Percentiles rank a stretch among this genome's conserved stretches.
Conservation (phyloP, 2,113 vertebrate species). For the Actenoides hombroni region DNA sequence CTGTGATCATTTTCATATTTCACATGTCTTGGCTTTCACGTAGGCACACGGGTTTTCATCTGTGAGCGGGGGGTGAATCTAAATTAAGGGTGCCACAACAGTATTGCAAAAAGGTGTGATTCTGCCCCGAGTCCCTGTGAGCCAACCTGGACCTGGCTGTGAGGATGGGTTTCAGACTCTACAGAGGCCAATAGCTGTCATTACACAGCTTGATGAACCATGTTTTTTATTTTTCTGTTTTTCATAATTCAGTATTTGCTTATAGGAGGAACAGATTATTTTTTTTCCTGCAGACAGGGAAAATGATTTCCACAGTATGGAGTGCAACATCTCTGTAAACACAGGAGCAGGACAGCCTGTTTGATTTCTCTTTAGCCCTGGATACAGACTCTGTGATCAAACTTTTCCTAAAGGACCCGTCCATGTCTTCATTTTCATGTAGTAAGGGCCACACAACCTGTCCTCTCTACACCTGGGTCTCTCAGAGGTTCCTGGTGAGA, state of each 20-base stretch:
- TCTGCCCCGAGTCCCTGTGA: not conserved
- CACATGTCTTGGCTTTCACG: not conserved
- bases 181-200: not conserved
- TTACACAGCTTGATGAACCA: not conserved
- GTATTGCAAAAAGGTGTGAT: not conserved
- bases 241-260: not conserved
- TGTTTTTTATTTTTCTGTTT: not conserved
- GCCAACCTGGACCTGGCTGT: not conserved
- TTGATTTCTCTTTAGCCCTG: not conserved
- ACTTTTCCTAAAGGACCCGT: not conserved
- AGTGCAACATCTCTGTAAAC: not conserved
- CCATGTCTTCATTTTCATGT: not conserved
- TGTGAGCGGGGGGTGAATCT: not conserved
- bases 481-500: not conserved
- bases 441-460: not conserved
- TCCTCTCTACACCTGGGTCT: not conserved
- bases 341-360: not conserved
- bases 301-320: not conserved
- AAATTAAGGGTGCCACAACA: not conserved
- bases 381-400: not conserved
- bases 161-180: not conserved
- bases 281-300: not conserved
- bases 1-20: conserved; percentile 59
- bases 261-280: not conserved
- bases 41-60: not conserved